Conservation (phyloP, 2,797 vertebrate genomes). For the Falco naumanni region DNA sequence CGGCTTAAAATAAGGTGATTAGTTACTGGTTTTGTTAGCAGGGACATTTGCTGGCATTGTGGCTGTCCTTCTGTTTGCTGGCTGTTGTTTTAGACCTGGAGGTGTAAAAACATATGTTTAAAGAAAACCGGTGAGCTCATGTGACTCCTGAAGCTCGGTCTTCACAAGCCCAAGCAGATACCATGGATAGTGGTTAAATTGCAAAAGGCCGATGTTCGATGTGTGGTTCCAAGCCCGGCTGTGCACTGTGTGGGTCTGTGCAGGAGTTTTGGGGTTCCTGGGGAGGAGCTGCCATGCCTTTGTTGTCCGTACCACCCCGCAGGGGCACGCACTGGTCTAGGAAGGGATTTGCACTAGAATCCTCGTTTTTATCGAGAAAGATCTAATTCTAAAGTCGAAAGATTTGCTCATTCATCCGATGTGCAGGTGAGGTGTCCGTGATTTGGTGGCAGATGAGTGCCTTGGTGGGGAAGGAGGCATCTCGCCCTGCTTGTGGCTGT, state of each 20-base stretch:
- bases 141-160: neutral
- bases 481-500: accelerated
- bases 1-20: neutral
- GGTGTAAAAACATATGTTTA: neutral
- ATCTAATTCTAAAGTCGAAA: too few relatives aligned
- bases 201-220: neutral
- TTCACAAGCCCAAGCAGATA: accelerated
- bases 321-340: neutral
- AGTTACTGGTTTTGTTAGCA: neutral
- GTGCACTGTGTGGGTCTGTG: accelerated
- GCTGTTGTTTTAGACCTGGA: neutral
- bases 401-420: neutral
- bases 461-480: neutral
- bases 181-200: neutral
- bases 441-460: neutral
- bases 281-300: accelerated
- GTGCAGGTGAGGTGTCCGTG: accelerated
- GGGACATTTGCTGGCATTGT: neutral
- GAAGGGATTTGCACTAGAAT: neutral
- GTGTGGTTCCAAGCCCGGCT: neutral
- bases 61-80: neutral
- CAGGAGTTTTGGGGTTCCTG: neutral
- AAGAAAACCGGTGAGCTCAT: accelerated
- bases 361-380: too few relatives aligned
- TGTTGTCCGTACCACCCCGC: accelerated